phyloP scores from a whole-genome alignment of 1,140 invertebrate genomes.

The Cheumatopsyche charites region DNA sequence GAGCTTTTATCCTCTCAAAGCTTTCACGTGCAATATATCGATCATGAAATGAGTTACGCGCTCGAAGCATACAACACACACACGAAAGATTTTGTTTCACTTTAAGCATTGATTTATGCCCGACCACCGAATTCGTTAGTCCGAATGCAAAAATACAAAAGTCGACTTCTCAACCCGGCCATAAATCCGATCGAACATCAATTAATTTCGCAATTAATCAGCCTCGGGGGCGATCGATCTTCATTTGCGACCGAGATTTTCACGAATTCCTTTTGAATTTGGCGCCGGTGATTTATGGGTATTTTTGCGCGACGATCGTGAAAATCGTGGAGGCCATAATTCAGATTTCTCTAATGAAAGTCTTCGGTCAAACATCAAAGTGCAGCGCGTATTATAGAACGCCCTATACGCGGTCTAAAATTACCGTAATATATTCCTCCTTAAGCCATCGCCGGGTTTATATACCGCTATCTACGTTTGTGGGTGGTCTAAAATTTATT shows the following conservation, averaged over 20 bases:
- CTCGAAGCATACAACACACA: neutral
- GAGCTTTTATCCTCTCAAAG: slow-evolving; percentile 4
- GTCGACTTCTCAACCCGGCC: slow-evolving; percentile 6
- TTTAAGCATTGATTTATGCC: slow-evolving; percentile 34
- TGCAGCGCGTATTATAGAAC: neutral
- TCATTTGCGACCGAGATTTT: slow-evolving; percentile 5
- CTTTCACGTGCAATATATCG: neutral
- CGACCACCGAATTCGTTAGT: slow-evolving; percentile 33
- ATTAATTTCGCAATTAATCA: slow-evolving; percentile 30
- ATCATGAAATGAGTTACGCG: too few relatives aligned
- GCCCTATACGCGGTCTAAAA: slow-evolving; percentile 23
- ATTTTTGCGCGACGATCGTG: slow-evolving; percentile 12
- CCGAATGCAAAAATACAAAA: neutral
- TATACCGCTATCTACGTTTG: neutral
- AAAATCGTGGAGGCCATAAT: slow-evolving; percentile 1
- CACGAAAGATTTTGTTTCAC: slow-evolving; percentile 26
- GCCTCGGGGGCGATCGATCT: slow-evolving; percentile 12
- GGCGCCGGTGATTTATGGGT: neutral
- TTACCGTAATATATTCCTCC: slow-evolving; percentile 26
- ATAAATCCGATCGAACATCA: slow-evolving; percentile 21
- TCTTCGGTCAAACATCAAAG: slow-evolving; percentile 23
- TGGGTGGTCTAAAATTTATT: slow-evolving; percentile 25
- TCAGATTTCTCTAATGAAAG: slow-evolving; percentile 19
- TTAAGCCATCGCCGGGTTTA: slow-evolving; percentile 12
- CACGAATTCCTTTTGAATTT: too few relatives aligned